Conservation (phyloP, 2,797 vertebrate species). For the Lycodopsis pacificus region DNA sequence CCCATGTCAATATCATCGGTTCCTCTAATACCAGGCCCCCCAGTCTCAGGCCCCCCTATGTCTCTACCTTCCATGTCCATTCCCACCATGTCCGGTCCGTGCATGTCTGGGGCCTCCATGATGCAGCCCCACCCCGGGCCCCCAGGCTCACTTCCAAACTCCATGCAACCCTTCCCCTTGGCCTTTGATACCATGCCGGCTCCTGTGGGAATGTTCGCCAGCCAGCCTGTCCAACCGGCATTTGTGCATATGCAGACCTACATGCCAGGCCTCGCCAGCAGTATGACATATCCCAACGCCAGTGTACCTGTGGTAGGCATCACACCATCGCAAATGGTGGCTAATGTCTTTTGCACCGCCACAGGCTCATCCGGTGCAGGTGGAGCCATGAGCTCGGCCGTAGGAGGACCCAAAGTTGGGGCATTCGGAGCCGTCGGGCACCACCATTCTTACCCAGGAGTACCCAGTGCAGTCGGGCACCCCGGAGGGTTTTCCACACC, state of each 20-base stretch:
- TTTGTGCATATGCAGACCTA: slow-evolving; percentile 87
- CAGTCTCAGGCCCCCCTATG: slow-evolving; percentile 78
- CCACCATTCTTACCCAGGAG: slow-evolving; percentile 68
- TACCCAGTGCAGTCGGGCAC: slow-evolving; percentile 44
- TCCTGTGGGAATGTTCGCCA: slow-evolving; percentile 80
- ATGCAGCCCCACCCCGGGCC: slow-evolving; percentile 66
- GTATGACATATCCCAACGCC: slow-evolving; percentile 86
- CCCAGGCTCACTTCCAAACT: slow-evolving; percentile 81
- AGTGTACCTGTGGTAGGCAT: slow-evolving; percentile 92
- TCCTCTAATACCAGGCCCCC: slow-evolving; percentile 78
- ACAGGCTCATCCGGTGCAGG: slow-evolving; percentile 77
- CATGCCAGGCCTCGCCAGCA: slow-evolving; percentile 84
- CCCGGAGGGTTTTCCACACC: slow-evolving; percentile 71
- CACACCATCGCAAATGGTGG: slow-evolving; percentile 95
- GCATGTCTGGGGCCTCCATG: slow-evolving; percentile 78
- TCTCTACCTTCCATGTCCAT: slow-evolving; percentile 82
- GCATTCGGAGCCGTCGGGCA: slow-evolving; percentile 58
- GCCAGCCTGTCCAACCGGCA: slow-evolving; percentile 83
- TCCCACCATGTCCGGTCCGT: slow-evolving; percentile 77
- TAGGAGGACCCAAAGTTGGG: slow-evolving; percentile 76
- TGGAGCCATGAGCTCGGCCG: slow-evolving; percentile 66
- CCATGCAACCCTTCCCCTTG: slow-evolving; percentile 88
- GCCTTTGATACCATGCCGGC: slow-evolving; percentile 82
- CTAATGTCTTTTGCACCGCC: slow-evolving; percentile 92
- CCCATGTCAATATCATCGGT: slow-evolving; percentile 77